A percentile compares a stretch with the other conserved stretches of the same genome.
Evolutionary conservation across 2,797 vertebrate species (phyloP).

Genomic region (Cossypha heuglini): DNA sequence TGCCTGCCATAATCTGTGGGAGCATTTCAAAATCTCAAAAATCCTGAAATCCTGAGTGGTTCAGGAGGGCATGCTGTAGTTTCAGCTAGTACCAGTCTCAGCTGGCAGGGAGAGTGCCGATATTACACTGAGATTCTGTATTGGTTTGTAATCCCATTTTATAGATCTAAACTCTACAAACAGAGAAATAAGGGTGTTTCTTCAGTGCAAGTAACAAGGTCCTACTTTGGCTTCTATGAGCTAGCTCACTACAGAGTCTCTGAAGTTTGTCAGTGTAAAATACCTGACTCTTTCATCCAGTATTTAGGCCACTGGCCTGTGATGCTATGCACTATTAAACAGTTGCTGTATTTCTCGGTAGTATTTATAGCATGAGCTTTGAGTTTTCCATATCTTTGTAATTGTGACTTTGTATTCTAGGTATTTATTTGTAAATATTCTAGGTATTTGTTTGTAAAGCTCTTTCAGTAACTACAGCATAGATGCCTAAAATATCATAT

Average conservation of each 20-base stretch:
- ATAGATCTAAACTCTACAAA: background rate
- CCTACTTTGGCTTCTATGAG: background rate
- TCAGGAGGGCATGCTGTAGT: background rate
- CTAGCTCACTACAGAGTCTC: background rate
- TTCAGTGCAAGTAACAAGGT: background rate
- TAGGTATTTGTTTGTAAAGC: background rate
- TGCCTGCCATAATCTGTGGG: background rate
- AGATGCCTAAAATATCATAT: background rate
- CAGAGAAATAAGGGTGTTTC: background rate
- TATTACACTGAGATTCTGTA: background rate
- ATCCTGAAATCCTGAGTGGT: background rate
- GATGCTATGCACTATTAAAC: background rate
- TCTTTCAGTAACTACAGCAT: background rate
- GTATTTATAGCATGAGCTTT: accelerated
- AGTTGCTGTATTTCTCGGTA: background rate
- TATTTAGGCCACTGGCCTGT: background rate
- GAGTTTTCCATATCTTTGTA: background rate
- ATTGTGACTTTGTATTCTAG: background rate
- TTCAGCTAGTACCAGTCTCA: background rate
- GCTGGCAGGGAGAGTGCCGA: background rate
- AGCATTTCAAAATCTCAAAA: background rate
- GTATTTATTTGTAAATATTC: background rate
- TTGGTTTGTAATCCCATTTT: background rate
- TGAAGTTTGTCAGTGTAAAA: background rate
- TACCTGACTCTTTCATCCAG: background rate